phyloP scores from a whole-genome alignment of 2,888 invertebrate genomes.

The Napeogenes sylphis region DNA sequence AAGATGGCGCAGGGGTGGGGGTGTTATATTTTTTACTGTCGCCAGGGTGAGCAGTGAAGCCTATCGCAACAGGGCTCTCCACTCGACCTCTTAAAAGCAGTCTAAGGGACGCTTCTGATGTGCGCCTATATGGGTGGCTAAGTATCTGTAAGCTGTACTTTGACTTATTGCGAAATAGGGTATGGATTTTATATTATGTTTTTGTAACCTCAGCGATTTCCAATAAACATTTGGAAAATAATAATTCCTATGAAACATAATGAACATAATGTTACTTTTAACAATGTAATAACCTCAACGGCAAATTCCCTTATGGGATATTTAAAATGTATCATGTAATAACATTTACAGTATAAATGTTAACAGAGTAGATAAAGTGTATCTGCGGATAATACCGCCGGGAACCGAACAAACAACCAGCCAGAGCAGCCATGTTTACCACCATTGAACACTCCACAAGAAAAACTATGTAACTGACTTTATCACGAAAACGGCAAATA shows the following conservation, averaged over 20 bases:
- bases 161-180: slow-evolving; percentile 35
- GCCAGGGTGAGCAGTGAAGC: slow-evolving; percentile 75
- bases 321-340: slow-evolving; percentile 44
- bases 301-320: slow-evolving; percentile 15
- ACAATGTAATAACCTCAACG: no score
- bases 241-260: no score
- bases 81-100: slow-evolving; percentile 75
- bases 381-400: slow-evolving; percentile 52
- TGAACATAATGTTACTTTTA: no score
- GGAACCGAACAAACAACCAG: slow-evolving; percentile 43
- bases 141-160: slow-evolving; percentile 51
- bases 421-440: slow-evolving; percentile 41
- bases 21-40: slow-evolving; percentile 78
- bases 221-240: no score
- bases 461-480: slow-evolving; percentile 18
- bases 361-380: slow-evolving; percentile 53
- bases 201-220: no score
- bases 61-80: slow-evolving; percentile 76
- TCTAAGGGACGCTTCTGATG: slow-evolving; percentile 61
- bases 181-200: slow-evolving; percentile 17
- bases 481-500: slow-evolving; percentile 5
- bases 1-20: slow-evolving; percentile 66
- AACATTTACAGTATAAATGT: slow-evolving; percentile 43
- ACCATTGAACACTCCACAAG: slow-evolving; percentile 12
- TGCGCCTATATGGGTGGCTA: slow-evolving; percentile 54